Percentiles rank a stretch among this genome's conserved stretches.
These are phyloP conservation scores for Channa argus DNA, from an alignment of 2,113 vertebrate genomes.

Conservation along the genomic window DNA sequence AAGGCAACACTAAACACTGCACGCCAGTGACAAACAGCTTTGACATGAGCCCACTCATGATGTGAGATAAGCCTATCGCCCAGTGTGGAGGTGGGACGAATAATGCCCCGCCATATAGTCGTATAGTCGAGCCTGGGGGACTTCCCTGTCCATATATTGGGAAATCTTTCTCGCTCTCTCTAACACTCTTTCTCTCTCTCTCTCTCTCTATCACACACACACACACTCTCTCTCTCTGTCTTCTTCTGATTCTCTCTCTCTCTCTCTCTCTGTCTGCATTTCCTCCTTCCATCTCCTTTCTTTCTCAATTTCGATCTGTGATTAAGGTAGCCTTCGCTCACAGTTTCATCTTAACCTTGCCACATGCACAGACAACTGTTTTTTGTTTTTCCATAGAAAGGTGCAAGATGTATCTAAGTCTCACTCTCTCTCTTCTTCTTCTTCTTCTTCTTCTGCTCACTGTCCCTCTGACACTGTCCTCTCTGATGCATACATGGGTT, in stretches of 20 bases:
- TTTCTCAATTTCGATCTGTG: conserved; percentile 29
- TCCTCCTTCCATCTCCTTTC: conserved; percentile 20
- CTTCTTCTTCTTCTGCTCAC: neutral
- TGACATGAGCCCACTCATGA: conserved; percentile 64
- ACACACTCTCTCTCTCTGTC: conserved; percentile 3
- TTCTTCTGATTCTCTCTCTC: conserved; percentile 10
- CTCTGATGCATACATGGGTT: conserved; percentile 58
- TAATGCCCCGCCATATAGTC: conserved; percentile 2
- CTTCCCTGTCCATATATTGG: conserved; percentile 61
- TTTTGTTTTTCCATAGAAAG: conserved; percentile 47
- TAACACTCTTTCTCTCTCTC: neutral
- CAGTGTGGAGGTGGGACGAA: conserved; percentile 43
- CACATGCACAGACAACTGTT: neutral
- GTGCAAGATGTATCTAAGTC: conserved; percentile 49
- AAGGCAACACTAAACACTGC: conserved; percentile 27
- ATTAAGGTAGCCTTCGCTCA: neutral
- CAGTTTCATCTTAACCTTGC: conserved; percentile 15
- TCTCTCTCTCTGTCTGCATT: conserved; percentile 9
- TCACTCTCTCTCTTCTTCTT: conserved; percentile 31
- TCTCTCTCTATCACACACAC: conserved; percentile 12
- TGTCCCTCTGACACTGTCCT: conserved; percentile 60
- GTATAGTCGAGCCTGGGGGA: conserved; percentile 28
- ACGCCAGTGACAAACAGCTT: conserved; percentile 14
- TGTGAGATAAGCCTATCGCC: conserved; percentile 48
- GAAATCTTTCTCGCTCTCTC: conserved; percentile 32